Percentiles rank a stretch among this genome's conserved stretches.
Conservation (phyloP, 2,797 vertebrate species). For the Sphenodon punctatus region DNA sequence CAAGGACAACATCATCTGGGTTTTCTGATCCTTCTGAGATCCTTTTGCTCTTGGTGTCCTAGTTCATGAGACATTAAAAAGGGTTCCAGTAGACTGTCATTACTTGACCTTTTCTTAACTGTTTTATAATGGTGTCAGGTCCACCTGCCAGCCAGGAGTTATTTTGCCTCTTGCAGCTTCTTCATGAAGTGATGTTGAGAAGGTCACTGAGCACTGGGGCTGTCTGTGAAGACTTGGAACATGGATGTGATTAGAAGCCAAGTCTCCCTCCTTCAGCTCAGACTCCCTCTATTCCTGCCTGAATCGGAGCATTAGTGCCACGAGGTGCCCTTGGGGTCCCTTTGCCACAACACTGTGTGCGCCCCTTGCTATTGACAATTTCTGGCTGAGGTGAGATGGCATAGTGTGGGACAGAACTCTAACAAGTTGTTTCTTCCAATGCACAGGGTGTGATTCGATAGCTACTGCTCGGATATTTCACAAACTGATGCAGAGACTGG, state of each 20-base stretch:
- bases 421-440: not conserved
- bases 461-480: conserved; percentile 85
- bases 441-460: conserved; percentile 79
- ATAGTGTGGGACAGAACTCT: not conserved
- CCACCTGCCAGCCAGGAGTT: not conserved
- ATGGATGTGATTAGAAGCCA: not conserved
- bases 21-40: not conserved
- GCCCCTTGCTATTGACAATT: not conserved
- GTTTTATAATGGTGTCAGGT: not conserved
- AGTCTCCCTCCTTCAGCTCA: not conserved
- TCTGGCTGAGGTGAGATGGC: not conserved
- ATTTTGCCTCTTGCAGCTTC: not conserved
- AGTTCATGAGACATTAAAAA: not conserved
- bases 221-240: not conserved
- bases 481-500: conserved; percentile 87
- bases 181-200: not conserved
- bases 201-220: not conserved
- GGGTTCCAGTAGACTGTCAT: not conserved
- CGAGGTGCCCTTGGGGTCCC: too few relatives aligned
- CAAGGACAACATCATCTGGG: not conserved
- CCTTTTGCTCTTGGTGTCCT: not conserved
- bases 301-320: not conserved
- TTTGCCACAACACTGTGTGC: not conserved
- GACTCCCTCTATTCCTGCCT: not conserved
- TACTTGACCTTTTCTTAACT: not conserved